These are phyloP conservation scores for Macaria liturata DNA, from an alignment of 2,888 invertebrate genomes.

Conservation along the genomic window DNA sequence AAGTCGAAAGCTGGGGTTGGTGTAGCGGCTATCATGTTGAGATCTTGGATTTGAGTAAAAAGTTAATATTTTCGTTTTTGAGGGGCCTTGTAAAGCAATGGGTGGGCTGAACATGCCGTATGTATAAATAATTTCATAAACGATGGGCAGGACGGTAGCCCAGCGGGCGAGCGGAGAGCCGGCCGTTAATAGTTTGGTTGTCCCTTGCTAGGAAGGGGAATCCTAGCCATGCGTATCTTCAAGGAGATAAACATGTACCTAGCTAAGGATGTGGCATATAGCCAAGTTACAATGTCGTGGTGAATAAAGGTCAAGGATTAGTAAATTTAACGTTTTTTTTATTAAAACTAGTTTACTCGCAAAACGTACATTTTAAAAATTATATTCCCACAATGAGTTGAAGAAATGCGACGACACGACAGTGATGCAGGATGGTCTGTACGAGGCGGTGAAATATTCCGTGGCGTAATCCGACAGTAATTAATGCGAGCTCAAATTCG, in stretches of 20 bases:
- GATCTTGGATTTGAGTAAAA: constrained; percentile 33
- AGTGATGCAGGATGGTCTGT: constrained; percentile 24
- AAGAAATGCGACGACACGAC: constrained; percentile 13
- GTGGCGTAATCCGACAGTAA: constrained; percentile 50
- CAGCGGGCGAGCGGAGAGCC: constrained; percentile 58
- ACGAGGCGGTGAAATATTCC: constrained; percentile 46
- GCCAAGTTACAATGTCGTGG: constrained; percentile 10
- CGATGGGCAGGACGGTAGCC: constrained; percentile 59
- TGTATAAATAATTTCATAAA: constrained; percentile 75
- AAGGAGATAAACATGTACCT: constrained; percentile 1
- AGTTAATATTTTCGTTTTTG: constrained; percentile 37
- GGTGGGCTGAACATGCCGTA: constrained; percentile 50
- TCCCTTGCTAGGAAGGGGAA: constrained; percentile 40
- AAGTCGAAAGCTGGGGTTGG: constrained; percentile 3
- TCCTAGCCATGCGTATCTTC: constrained; percentile 27
- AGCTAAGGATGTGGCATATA: not conserved
- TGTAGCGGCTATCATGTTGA: constrained; percentile 17
- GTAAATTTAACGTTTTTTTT: no score
- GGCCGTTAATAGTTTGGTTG: constrained; percentile 54
- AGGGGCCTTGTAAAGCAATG: constrained; percentile 49
- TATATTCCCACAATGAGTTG: no score
- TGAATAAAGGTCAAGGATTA: constrained; percentile 1
- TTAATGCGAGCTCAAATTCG: constrained; percentile 52
- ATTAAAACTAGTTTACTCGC: no score
- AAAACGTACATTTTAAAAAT: no score